phyloP scores from a whole-genome alignment of 2,797 vertebrate genomes.

The Propithecus deckenii region DNA sequence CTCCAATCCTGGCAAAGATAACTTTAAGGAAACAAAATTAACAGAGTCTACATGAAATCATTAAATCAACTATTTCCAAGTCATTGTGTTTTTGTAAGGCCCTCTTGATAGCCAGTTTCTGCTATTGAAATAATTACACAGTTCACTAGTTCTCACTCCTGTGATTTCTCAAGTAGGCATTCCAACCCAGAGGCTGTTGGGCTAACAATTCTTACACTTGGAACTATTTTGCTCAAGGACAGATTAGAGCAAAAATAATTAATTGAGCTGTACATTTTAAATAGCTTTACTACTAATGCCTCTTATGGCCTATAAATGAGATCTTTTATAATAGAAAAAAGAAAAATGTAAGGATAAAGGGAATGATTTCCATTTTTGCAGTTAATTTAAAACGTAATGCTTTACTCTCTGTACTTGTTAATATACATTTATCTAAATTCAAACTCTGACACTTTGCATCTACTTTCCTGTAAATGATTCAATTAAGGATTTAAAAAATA shows the following conservation, averaged over 20 bases:
- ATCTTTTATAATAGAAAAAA: constrained; percentile 52
- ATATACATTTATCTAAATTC: constrained; percentile 49
- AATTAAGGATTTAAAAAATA: constrained; percentile 51
- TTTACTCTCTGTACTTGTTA: constrained; percentile 23
- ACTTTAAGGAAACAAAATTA: not conserved
- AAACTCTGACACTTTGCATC: constrained; percentile 11
- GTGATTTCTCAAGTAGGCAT: constrained; percentile 47
- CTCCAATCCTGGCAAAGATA: not conserved
- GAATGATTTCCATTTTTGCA: constrained; percentile 41
- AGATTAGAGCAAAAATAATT: constrained; percentile 64
- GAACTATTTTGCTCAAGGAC: constrained; percentile 38
- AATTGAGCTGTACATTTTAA: constrained; percentile 58
- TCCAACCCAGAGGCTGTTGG: not conserved
- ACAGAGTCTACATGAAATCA: not conserved
- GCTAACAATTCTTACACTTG: constrained; percentile 47
- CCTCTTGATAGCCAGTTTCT: not conserved
- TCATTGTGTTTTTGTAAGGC: not conserved
- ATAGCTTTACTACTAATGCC: constrained; percentile 31
- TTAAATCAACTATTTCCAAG: not conserved
- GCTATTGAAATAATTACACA: constrained; percentile 21
- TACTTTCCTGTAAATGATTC: constrained; percentile 46
- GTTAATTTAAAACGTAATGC: constrained; percentile 55
- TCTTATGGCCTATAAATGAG: constrained; percentile 31
- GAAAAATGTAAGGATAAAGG: constrained; percentile 33
- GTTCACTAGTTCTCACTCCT: not conserved